Conservation (phyloP, 1,140 invertebrate species). For the Drosophila kurseongensis region DNA sequence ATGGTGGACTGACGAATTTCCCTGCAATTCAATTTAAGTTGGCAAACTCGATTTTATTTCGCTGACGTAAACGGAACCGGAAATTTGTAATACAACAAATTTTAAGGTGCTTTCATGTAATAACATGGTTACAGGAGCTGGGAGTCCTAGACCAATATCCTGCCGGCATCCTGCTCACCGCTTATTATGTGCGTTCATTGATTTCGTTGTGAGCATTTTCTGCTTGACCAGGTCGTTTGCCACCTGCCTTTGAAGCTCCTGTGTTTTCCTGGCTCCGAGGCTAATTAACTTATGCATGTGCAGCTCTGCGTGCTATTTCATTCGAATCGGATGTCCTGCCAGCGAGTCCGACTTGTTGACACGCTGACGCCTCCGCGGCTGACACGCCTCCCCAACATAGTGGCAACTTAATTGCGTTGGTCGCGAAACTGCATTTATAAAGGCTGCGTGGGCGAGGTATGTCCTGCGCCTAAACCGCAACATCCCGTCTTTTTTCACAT, state of each 20-base stretch:
- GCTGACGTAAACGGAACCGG: slow-evolving; percentile 5
- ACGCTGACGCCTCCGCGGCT: neutral
- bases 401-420: slow-evolving; percentile 6
- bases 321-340: neutral
- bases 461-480: neutral
- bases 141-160: neutral
- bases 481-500: neutral
- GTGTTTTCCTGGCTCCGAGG: neutral
- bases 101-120: neutral
- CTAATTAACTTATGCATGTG: slow-evolving; percentile 25
- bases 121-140: neutral
- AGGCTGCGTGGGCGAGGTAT: neutral
- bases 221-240: neutral
- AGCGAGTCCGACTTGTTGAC: neutral
- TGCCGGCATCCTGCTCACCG: slow-evolving; percentile 1
- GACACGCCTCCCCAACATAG: neutral
- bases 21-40: neutral
- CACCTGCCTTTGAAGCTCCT: neutral
- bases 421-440: neutral
- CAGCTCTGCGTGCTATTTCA: neutral
- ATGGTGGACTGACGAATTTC: no score
- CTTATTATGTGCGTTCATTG: neutral
- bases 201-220: slow-evolving; percentile 4
- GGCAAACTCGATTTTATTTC: neutral
- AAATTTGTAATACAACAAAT: slow-evolving; percentile 2